These are phyloP conservation scores for Drosophila guanche DNA, from an alignment of 1,140 invertebrate genomes.

Conservation along the genomic window DNA sequence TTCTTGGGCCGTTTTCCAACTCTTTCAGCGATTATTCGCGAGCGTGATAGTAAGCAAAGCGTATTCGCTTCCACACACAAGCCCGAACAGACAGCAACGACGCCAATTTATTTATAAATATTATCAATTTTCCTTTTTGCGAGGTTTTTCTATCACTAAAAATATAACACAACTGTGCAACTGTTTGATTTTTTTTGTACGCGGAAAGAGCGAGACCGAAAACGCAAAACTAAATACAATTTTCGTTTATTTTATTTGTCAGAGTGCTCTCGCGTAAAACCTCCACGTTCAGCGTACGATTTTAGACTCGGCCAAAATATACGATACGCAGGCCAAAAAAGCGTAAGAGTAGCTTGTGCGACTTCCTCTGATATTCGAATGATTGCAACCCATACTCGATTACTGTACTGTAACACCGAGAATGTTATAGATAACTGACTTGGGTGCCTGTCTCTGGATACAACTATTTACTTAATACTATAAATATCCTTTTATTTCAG, in stretches of 20 bases:
- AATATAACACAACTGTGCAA: constrained; percentile 43
- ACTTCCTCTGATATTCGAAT: too few relatives aligned
- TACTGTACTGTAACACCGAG: too few relatives aligned
- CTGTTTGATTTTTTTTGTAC: constrained; percentile 42
- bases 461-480: too few relatives aligned
- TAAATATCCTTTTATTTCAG: too few relatives aligned
- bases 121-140: constrained; percentile 27
- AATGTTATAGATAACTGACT: too few relatives aligned
- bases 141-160: constrained; percentile 33
- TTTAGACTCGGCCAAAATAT: not conserved
- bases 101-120: constrained; percentile 39
- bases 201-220: constrained; percentile 49
- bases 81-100: not conserved
- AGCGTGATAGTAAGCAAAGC: constrained; percentile 10
- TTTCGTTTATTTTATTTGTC: constrained; percentile 7
- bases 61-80: not conserved
- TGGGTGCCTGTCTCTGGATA: too few relatives aligned
- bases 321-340: too few relatives aligned
- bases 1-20: constrained; percentile 10
- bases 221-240: constrained; percentile 15
- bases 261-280: not conserved
- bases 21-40: constrained; percentile 15
- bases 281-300: too few relatives aligned
- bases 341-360: too few relatives aligned
- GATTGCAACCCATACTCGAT: too few relatives aligned